Base-by-base conservation (phyloP, 2,113 vertebrate species). In the Silurus meridionalis region DNA sequence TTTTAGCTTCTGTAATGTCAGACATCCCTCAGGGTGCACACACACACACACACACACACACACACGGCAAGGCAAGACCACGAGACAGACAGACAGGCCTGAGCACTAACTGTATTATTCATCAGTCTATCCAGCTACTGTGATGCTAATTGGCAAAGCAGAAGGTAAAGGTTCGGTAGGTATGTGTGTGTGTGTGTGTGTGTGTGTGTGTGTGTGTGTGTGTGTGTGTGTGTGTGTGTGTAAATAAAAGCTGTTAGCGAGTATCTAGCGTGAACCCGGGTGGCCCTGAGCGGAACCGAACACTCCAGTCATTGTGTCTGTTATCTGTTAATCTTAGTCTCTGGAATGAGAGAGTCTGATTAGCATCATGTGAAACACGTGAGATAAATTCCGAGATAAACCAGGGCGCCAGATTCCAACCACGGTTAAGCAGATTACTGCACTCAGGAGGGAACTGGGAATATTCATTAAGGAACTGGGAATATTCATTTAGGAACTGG, bases 91-190 rank as follows among this genome's bases (percentile, higher is more conserved):
- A 37, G 28, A n/a, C n/a, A n/a, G n/a, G n/a, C n/a, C 8, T 11
- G 23, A 83, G 83, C 87, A 89, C 85, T 92, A 90, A 92, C 88
- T 87, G 63, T 88, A 91, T 90, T 90, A 89, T 91, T 90, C 91
- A 92, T 85, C 87, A 83, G 85, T 82, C 66, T 79, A 82, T 90
- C 90, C 28, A 80, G 72, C 48, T 10, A 67, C 89, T 92, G 83
- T 85, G 90, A 91, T 91, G 90, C 55, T 89, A 90, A 93, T 90
- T 83, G 88, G 85, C 86, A 58, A 53, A 85, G 80, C n/a, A 64
- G 86, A 85, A 87, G 80, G 87, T 84, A 85, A 86, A 19, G 13
- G 78, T 74, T 78, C 80, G 13, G 85, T 85, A 80, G 74, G 8
- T 63, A 78, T 67, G 66, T 69, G 67, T 75, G 75, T 37, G 28